Evolutionary conservation across 2,113 vertebrate species (phyloP), one percentile per base, ranked within the genome.

Genomic region (Pterocles gutturalis): DNA sequence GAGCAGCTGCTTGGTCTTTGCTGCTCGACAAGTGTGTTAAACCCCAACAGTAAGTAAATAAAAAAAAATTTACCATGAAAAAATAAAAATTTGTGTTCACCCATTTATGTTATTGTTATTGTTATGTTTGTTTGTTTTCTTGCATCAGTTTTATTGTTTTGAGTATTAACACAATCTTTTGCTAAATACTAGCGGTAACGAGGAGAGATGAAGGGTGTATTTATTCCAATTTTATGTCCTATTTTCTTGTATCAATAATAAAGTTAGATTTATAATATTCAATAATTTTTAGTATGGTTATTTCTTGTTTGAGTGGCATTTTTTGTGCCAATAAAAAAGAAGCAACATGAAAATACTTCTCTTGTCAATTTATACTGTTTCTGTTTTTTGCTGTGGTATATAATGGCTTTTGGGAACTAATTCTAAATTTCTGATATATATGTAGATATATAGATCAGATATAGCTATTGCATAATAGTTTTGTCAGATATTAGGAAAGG

Each of bases 111-210:
- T 31, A 72, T 21, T 78, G 10, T 57, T 51, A 17, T 2, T 62
- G 21, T 24, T 64, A 8, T 4, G 8, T 41, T 53, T 81, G 2
- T 13, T 72, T 81, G 55, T 26, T 41, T 82, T 71, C 18, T 34
- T 60, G 16, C 2, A 17, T 73, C 9, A 16, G 3, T 20, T 54
- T 2, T 18, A 17, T 29, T 62, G 5, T 28, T 85, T 48, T 29
- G 15, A 48, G 25, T 26, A 16, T 69, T 81, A 53, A 61, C 13
- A 73, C 6, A 45, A 51, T 0, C 29, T 58, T 49, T 29, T 49
- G 3, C 46, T 83, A 54, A 65, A 25, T 41, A 58, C 1, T 46
- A 18, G 4, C 21, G 15, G 5, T 67, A 33, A 7, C 0, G 1
- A 82, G 18, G 10, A 10, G 7, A 65, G 10, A 21, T 64, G 43